Evolutionary conservation across 2,888 invertebrate genomes (phyloP).

Genomic region (Amphipyra tragopoginis): DNA sequence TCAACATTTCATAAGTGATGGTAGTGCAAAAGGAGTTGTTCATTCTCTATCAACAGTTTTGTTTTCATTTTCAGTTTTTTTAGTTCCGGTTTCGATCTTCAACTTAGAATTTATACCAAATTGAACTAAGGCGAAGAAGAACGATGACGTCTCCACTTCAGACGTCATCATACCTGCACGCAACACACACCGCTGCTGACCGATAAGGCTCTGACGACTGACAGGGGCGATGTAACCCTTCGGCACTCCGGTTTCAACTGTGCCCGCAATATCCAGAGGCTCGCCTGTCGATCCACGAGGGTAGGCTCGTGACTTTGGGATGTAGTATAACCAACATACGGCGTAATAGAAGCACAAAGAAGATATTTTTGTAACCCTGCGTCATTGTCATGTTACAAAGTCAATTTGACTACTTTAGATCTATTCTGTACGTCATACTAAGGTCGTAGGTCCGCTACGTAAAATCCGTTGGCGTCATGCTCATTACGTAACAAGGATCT

Average conservation of each 20-base stretch:
- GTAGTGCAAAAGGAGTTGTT: too few species aligned
- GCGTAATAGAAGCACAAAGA: not conserved
- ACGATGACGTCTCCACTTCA: too few species aligned
- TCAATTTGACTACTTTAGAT: slow-evolving; percentile 7
- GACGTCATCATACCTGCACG: too few species aligned
- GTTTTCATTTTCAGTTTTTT: too few species aligned
- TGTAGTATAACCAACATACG: not conserved
- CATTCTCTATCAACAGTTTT: too few species aligned
- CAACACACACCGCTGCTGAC: not conserved
- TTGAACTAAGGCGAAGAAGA: too few species aligned
- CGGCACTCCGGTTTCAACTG: not conserved
- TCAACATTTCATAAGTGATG: too few species aligned
- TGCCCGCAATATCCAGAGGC: not conserved
- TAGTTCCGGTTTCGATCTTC: too few species aligned
- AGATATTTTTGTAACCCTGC: slow-evolving; percentile 17
- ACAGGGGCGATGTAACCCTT: not conserved
- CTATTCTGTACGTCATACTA: slow-evolving; percentile 35
- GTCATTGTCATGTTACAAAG: slow-evolving; percentile 28
- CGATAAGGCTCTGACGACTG: not conserved
- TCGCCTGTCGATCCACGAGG: not conserved
- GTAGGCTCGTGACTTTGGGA: not conserved
- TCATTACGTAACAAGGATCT: slow-evolving; percentile 41
- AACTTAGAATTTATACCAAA: too few species aligned
- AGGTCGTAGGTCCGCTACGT: slow-evolving; percentile 23
- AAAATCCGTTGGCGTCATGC: slow-evolving; percentile 35